phyloP scores from a whole-genome alignment of 2,113 vertebrate genomes.

The Semnornis frantzii region DNA sequence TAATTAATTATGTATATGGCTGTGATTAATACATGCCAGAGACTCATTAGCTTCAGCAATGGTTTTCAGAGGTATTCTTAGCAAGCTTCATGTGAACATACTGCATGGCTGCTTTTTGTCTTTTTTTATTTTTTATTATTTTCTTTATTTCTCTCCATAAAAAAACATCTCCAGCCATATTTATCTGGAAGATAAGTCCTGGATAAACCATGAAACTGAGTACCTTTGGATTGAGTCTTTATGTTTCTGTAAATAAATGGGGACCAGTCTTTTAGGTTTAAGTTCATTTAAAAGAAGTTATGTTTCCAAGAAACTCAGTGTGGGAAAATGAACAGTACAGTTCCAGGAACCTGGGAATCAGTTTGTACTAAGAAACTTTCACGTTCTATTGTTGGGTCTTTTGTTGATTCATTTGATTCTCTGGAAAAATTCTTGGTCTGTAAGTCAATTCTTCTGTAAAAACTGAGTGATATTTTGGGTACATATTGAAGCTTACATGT shows the following conservation, averaged over 20 bases:
- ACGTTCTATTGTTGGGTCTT: background rate
- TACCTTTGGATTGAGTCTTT: background rate
- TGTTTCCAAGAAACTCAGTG: background rate
- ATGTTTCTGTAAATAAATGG: slow-evolving; percentile 43
- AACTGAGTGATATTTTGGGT: background rate
- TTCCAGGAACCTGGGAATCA: slow-evolving; percentile 1
- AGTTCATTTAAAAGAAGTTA: slow-evolving; percentile 34
- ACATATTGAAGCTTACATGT: background rate
- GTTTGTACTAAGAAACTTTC: background rate
- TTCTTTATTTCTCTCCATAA: background rate
- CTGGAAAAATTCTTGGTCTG: background rate
- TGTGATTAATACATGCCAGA: slow-evolving; percentile 5
- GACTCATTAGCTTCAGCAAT: background rate
- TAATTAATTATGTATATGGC: slow-evolving; percentile 10
- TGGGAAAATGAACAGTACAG: slow-evolving; percentile 39
- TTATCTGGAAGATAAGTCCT: background rate
- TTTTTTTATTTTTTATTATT: background rate
- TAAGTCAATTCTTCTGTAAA: background rate
- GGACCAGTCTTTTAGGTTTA: slow-evolving; percentile 20
- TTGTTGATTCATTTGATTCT: background rate
- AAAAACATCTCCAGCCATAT: background rate
- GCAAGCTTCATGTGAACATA: background rate
- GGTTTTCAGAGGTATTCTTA: background rate
- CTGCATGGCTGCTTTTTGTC: background rate
- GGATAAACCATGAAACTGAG: background rate